Evolutionary conservation across 2,797 vertebrate genomes (phyloP).

Genomic region (Anguilla marmorata): DNA sequence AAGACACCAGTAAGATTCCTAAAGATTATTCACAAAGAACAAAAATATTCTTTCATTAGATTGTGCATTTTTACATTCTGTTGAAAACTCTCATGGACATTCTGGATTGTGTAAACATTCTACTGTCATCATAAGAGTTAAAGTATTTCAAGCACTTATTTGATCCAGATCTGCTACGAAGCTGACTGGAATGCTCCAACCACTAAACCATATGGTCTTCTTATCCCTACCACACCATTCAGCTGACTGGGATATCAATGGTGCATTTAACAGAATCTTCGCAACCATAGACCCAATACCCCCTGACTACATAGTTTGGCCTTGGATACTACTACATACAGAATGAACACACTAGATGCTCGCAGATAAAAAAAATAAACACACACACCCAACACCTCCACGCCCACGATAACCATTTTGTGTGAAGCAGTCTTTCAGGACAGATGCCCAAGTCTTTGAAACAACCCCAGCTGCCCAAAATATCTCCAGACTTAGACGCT

Average conservation of each 20-base stretch:
- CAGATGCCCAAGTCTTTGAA: conserved; percentile 47
- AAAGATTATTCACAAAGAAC: neutral
- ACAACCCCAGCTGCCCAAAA: conserved; percentile 67
- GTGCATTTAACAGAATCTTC: neutral
- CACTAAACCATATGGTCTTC: neutral
- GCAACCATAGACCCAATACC: neutral
- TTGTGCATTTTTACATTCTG: neutral
- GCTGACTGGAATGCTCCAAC: neutral
- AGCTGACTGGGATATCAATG: neutral
- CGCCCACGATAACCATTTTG: conserved; percentile 38
- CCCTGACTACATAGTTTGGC: conserved; percentile 27
- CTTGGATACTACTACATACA: conserved; percentile 46
- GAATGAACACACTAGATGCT: too few relatives aligned
- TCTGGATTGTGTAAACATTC: neutral
- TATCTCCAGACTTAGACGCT: conserved; percentile 58
- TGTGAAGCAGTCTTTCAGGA: conserved; percentile 58
- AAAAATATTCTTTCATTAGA: neutral
- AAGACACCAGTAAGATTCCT: neutral
- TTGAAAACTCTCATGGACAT: neutral
- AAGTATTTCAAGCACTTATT: neutral
- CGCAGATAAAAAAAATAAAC: conserved; percentile 53
- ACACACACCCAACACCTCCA: conserved; percentile 39
- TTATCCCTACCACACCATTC: neutral
- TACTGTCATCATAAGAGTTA: neutral
- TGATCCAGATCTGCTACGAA: too few relatives aligned